These are phyloP conservation scores for Spea bombifrons DNA, from an alignment of 2,113 vertebrate genomes.

Conservation along the genomic window DNA sequence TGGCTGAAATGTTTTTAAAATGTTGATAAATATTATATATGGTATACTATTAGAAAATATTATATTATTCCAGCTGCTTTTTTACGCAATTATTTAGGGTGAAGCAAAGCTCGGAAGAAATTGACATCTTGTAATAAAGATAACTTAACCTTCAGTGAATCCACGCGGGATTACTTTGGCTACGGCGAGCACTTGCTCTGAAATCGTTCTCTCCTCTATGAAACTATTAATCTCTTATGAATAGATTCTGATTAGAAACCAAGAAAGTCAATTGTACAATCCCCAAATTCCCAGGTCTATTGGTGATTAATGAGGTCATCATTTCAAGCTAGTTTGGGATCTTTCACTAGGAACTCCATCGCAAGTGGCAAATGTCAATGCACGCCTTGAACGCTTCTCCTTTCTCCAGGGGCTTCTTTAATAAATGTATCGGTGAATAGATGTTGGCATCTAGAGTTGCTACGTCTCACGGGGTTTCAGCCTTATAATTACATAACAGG, in stretches of 20 bases:
- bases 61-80: not conserved
- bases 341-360: not conserved
- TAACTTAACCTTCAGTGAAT: constrained; percentile 48
- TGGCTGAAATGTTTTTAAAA: too few species aligned
- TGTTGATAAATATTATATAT: too few species aligned
- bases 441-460: not conserved
- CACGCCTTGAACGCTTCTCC: constrained; percentile 23
- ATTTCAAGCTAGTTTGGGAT: not conserved
- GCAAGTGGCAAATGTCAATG: not conserved
- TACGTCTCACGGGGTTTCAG: constrained; percentile 1
- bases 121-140: constrained; percentile 45
- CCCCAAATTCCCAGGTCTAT: constrained; percentile 11
- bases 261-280: not conserved
- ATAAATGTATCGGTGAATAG: constrained; percentile 16
- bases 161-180: constrained; percentile 30
- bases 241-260: constrained; percentile 31
- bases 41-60: too few species aligned
- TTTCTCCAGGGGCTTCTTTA: constrained; percentile 10
- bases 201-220: not conserved
- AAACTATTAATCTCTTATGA: constrained; percentile 9
- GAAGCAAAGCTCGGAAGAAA: not conserved
- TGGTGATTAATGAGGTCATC: constrained; percentile 31
- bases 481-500: not conserved
- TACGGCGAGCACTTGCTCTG: not conserved
- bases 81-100: not conserved